Percentiles rank a stretch among this genome's conserved stretches.
Evolutionary conservation across 1,140 invertebrate genomes (phyloP).

Genomic region (Riptortus pedestris): DNA sequence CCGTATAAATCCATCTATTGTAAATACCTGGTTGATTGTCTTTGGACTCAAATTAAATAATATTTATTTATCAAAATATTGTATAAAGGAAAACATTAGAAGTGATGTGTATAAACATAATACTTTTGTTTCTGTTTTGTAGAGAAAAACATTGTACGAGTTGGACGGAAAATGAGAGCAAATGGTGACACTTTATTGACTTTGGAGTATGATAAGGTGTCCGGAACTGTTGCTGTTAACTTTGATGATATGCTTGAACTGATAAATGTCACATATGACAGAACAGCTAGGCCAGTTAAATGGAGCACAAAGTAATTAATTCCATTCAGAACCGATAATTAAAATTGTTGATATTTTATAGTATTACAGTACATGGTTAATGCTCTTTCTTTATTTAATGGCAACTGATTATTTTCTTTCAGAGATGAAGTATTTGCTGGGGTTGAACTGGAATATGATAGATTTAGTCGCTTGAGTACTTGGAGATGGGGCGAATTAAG

Average conservation of each 20-base stretch:
- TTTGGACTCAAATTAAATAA: too few relatives aligned
- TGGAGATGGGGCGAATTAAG: slow-evolving; percentile 88
- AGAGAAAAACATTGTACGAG: slow-evolving; percentile 59
- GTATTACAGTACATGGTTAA: neutral
- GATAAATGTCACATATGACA: slow-evolving; percentile 84
- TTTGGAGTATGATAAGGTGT: slow-evolving; percentile 83
- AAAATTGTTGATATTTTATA: neutral
- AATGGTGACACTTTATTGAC: slow-evolving; percentile 86
- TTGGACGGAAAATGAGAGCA: slow-evolving; percentile 70
- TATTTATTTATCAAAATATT: too few relatives aligned
- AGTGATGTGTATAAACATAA: too few relatives aligned
- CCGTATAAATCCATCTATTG: too few relatives aligned
- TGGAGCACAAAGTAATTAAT: slow-evolving; percentile 64
- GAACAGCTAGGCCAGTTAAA: slow-evolving; percentile 75
- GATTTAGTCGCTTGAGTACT: slow-evolving; percentile 74
- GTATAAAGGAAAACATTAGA: too few relatives aligned
- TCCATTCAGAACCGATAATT: too few relatives aligned
- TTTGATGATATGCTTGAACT: slow-evolving; percentile 81
- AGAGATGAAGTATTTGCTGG: slow-evolving; percentile 68
- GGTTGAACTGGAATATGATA: slow-evolving; percentile 84
- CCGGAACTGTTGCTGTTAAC: slow-evolving; percentile 78
- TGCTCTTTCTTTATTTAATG: too few relatives aligned
- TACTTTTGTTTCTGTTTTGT: slow-evolving; percentile 34
- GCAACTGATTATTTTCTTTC: slow-evolving; percentile 13
- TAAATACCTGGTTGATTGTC: too few relatives aligned